Conservation (phyloP, 1,140 invertebrate species). For the Akabosia matsudoensis region DNA sequence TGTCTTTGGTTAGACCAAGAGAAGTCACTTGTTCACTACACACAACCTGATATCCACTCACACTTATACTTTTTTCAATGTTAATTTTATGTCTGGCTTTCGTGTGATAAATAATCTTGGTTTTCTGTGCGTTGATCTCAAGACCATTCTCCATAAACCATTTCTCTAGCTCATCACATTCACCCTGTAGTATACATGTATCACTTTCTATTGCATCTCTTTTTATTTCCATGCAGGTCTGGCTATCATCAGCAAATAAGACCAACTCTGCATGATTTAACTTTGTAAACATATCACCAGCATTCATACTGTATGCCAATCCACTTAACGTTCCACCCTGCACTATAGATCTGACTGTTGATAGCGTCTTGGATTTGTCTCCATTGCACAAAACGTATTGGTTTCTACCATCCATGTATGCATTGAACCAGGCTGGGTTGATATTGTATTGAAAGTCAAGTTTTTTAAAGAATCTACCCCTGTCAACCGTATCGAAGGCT, state of each 20-base stretch:
- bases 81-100: background rate
- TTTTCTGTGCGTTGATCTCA: slow-evolving; percentile 4
- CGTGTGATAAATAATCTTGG: background rate
- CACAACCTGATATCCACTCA: background rate
- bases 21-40: background rate
- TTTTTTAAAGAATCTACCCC: slow-evolving; percentile 22
- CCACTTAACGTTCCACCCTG: slow-evolving; percentile 18
- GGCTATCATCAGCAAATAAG: slow-evolving; percentile 26
- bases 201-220: background rate
- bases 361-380: background rate
- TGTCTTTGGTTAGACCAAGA: background rate
- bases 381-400: background rate
- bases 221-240: background rate
- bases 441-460: slow-evolving; percentile 3
- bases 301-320: background rate
- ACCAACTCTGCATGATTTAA: background rate
- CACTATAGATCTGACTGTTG: background rate
- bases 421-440: slow-evolving; percentile 1
- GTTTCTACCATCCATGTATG: slow-evolving; percentile 5
- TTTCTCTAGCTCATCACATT: background rate
- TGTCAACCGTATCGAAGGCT: slow-evolving; percentile 24
- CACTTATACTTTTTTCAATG: background rate
- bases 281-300: slow-evolving; percentile 3
- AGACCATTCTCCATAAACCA: slow-evolving; percentile 7
- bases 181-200: background rate